Evolutionary conservation across 1,140 invertebrate genomes (phyloP).

Genomic region (Ladona fulva): DNA sequence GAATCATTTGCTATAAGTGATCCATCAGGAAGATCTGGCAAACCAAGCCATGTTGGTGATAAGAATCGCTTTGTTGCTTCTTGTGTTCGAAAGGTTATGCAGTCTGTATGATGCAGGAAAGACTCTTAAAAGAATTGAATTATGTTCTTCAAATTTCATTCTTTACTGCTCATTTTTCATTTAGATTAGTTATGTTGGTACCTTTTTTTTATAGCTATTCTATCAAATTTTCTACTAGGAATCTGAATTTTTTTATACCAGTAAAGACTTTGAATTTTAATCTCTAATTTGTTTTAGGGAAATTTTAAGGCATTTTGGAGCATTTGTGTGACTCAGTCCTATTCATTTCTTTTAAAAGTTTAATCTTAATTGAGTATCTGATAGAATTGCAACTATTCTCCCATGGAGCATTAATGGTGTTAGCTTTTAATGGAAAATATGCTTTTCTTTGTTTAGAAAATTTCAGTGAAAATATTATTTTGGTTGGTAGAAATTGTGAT

Average conservation of each 20-base stretch:
- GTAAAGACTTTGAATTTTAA: not conserved
- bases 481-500: not conserved
- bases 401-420: not conserved
- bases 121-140: not conserved
- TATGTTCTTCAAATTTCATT: too few relatives aligned
- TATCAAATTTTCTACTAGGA: not conserved
- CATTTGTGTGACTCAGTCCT: not conserved
- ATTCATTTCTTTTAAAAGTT: not conserved
- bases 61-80: constrained; percentile 14
- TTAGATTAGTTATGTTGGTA: not conserved
- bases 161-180: too few relatives aligned
- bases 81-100: constrained; percentile 8
- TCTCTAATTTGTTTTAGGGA: not conserved
- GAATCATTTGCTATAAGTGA: constrained; percentile 14
- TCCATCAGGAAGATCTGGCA: not conserved
- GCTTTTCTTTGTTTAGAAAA: not conserved
- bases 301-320: not conserved
- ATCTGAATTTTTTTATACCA: not conserved
- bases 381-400: not conserved
- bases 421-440: not conserved
- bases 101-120: not conserved
- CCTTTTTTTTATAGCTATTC: not conserved
- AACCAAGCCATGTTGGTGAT: not conserved
- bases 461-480: not conserved
- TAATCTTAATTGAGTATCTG: not conserved